Conservation (phyloP, 92 coral and sea anemone genomes). For the Bergia sp. region DNA sequence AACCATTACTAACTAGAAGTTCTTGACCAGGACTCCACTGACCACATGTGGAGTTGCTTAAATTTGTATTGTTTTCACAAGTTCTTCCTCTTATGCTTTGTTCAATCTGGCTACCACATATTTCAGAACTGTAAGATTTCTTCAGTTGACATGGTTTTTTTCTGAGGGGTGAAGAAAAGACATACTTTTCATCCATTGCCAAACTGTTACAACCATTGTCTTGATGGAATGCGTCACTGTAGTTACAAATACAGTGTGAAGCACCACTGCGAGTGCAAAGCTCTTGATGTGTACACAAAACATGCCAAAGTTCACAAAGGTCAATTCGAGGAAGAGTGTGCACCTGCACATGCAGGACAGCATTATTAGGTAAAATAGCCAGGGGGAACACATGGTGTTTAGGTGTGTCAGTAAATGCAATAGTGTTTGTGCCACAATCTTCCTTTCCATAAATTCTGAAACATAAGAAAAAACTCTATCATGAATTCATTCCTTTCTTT, state of each 20-base stretch:
- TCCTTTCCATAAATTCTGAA: constrained; percentile 30
- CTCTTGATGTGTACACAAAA: not conserved
- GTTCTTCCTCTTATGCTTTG: not conserved
- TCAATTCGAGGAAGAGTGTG: constrained; percentile 28
- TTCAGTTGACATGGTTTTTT: constrained; percentile 27
- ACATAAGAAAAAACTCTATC: not conserved
- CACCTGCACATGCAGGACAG: constrained; percentile 24
- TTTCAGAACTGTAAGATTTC: constrained; percentile 22
- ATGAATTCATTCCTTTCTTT: not conserved
- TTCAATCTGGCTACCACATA: not conserved
- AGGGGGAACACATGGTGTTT: constrained; percentile 37
- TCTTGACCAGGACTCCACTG: not conserved
- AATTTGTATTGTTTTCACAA: not conserved
- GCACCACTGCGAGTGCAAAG: constrained; percentile 2
- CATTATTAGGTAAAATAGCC: constrained; percentile 36
- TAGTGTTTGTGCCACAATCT: not conserved
- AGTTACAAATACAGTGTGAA: not conserved
- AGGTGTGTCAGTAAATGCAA: constrained; percentile 15
- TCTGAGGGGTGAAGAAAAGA: constrained; percentile 29
- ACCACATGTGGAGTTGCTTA: not conserved
- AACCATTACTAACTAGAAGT: not conserved
- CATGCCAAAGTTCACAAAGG: constrained; percentile 29
- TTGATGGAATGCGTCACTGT: not conserved
- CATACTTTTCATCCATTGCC: not conserved
- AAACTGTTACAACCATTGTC: too few species aligned